These are phyloP conservation scores for Sebastes iracundus DNA, from an alignment of 2,797 vertebrate genomes.

Conservation along the genomic window DNA sequence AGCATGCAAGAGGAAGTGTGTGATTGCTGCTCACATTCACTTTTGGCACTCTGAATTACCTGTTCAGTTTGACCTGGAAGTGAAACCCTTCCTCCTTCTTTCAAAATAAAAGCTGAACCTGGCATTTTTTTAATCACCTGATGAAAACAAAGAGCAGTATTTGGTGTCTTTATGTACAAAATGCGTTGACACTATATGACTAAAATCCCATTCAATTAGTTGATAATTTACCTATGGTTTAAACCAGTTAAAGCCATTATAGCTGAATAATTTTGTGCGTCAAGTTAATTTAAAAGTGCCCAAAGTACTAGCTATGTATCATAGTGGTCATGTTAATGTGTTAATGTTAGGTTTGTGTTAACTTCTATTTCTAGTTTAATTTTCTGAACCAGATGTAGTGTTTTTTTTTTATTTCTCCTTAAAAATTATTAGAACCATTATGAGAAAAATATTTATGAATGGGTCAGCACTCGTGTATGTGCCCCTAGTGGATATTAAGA, in stretches of 20 bases:
- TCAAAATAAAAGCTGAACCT: neutral
- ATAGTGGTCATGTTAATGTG: neutral
- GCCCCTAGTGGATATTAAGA: neutral
- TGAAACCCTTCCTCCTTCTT: neutral
- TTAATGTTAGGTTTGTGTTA: neutral
- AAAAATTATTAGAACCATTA: neutral
- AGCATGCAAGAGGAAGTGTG: neutral
- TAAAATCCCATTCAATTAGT: neutral
- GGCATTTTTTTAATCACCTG: neutral
- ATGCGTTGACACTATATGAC: neutral
- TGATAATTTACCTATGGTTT: neutral
- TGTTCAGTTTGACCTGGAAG: neutral
- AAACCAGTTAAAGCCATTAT: neutral
- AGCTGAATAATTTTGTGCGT: neutral
- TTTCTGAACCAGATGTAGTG: neutral
- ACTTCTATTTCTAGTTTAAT: neutral
- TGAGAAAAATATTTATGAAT: neutral
- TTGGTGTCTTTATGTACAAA: neutral
- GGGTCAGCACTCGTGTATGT: no score
- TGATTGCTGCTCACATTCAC: neutral
- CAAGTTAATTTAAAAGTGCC: neutral
- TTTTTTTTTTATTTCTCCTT: neutral
- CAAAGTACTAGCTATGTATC: neutral
- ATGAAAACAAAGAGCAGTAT: neutral
- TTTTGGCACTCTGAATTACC: neutral